Evolutionary conservation across 2,113 vertebrate species (phyloP), one percentile per base, ranked within the genome.

Genomic region (Gymnorhina tibicen): DNA sequence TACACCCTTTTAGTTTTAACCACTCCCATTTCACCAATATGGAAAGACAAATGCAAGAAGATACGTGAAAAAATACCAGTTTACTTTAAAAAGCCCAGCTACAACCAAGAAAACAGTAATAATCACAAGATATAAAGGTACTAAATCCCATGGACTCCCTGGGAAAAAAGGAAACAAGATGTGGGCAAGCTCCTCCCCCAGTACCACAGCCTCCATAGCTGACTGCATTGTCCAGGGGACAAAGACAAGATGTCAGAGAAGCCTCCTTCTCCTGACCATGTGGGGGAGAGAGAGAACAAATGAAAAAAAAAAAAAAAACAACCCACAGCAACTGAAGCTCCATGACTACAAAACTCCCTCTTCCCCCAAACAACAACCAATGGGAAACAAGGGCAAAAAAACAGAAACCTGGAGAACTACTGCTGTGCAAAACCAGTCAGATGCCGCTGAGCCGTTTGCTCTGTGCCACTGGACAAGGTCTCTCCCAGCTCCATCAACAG

Each of bases 191-290:
- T 11, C 32, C 26, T 66, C 7, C 33, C 7, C 16, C 39, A 35
- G 16, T 30, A 14, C 17, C 3, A 2, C 1, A 1, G 7, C 39
- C 33, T 35, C 33, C 12, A 9, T 26, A 67, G 27, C 20, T 20
- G 10, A 55, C 62, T 56, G 33, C 16, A 23, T 26, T 30, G 13
- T 37, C 50, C 21, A 55, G 26, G 10, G 7, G 10, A 37, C 24
- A 53, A 78, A 17, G 23, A 52, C 6, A 55, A 32, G 28, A 28
- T 12, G 26, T 6, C 20, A 46, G 33, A 46, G 50, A 80, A 37
- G 21, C 4, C 26, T 19, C 21, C 21, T 26, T 56, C 27, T 67
- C 21, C 50, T 66, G 33, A 16, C 12, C 10, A 2, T 16, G 21
- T 6, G 5, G 32, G 1, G 1, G 50, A 37, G n/a, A 32, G 16